Evolutionary conservation across 2,888 invertebrate genomes (phyloP).

Genomic region (Molorchus minor): DNA sequence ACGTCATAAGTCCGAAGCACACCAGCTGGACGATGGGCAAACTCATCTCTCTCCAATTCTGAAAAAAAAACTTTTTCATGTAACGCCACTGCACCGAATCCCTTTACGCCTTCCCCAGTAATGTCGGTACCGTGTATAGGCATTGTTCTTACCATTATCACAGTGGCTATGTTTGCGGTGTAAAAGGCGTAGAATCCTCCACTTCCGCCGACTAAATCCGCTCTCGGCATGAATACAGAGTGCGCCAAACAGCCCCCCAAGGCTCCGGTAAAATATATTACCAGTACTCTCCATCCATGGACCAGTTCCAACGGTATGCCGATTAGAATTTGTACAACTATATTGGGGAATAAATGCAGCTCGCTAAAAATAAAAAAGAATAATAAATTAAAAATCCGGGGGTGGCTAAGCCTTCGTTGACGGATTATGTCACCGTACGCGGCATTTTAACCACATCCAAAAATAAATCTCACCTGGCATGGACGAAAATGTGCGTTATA

Average conservation of each 20-base stretch:
- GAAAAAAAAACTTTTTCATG: conserved; percentile 50
- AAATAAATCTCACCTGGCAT: conserved; percentile 79
- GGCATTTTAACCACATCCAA: background rate
- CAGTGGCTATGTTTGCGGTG: conserved; percentile 90
- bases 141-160: conserved; percentile 78
- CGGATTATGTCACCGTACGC: background rate
- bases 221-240: conserved; percentile 77
- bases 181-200: conserved; percentile 94
- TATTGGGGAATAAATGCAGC: conserved; percentile 87
- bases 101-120: too few species aligned
- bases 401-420: background rate
- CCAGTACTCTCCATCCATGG: conserved; percentile 88
- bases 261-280: conserved; percentile 84
- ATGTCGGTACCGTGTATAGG: too few species aligned
- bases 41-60: conserved; percentile 97
- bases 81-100: background rate
- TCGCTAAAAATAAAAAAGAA: conserved; percentile 65
- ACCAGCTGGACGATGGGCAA: conserved; percentile 60
- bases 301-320: conserved; percentile 96
- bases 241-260: conserved; percentile 84
- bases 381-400: background rate
- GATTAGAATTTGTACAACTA: conserved; percentile 88
- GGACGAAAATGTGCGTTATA: conserved; percentile 94
- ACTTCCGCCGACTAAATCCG: conserved; percentile 88
- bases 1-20: conserved; percentile 39